These are phyloP conservation scores for Cephus rjabovi DNA, from an alignment of 2,888 invertebrate species.

Conservation along the genomic window DNA sequence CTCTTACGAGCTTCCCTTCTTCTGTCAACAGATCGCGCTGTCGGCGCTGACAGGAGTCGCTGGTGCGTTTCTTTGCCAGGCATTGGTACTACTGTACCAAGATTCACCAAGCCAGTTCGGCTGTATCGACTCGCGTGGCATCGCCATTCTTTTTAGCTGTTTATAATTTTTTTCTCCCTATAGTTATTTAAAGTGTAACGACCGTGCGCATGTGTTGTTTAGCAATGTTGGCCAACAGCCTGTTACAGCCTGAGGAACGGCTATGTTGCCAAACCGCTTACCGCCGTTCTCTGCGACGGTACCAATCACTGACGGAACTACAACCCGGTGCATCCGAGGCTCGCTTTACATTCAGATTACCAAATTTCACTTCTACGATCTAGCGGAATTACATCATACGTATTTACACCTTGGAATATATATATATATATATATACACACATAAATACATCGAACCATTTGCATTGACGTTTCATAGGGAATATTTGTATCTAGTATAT, in stretches of 20 bases:
- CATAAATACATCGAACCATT: background rate
- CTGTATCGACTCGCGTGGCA: background rate
- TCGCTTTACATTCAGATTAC: background rate
- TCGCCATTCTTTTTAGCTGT: background rate
- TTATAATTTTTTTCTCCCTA: background rate
- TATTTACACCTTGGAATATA: too few relatives aligned
- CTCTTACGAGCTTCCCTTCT: background rate
- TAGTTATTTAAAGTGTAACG: constrained; percentile 47
- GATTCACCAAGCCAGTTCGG: background rate
- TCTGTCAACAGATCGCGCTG: background rate
- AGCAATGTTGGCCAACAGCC: constrained; percentile 46
- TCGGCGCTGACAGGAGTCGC: background rate
- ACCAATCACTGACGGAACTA: constrained; percentile 42
- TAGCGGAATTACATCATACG: background rate
- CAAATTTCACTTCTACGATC: background rate
- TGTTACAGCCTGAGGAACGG: constrained; percentile 43
- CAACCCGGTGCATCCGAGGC: constrained; percentile 34
- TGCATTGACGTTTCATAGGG: background rate
- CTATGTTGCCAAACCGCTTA: constrained; percentile 43
- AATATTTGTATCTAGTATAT: background rate
- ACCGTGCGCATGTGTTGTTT: constrained; percentile 28
- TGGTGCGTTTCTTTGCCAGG: background rate
- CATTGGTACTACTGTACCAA: background rate
- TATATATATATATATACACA: background rate
- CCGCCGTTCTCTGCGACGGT: constrained; percentile 17